Percentiles rank a stretch among this genome's conserved stretches.
Conservation (phyloP, 1,140 invertebrate species). For the Theocolax elegans region DNA sequence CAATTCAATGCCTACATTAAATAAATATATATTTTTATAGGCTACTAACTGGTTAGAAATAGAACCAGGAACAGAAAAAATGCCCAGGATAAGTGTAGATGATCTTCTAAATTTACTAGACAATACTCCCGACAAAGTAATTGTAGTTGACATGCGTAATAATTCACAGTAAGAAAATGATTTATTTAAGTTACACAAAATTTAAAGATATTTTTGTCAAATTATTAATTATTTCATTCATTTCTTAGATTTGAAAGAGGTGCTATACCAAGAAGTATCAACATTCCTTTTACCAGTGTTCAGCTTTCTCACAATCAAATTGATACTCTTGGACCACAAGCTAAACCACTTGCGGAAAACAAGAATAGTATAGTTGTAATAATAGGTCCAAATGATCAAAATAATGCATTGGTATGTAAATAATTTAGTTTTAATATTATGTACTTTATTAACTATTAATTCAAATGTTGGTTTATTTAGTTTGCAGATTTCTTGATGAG, state of each 20-base stretch:
- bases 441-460: background rate
- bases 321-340: conserved; percentile 73
- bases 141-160: conserved; percentile 82
- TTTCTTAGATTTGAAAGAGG: conserved; percentile 77
- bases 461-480: conserved; percentile 64
- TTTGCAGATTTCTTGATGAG: conserved; percentile 79
- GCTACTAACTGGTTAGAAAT: conserved; percentile 72
- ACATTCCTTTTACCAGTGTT: conserved; percentile 85
- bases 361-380: conserved; percentile 80
- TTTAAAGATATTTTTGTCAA: conserved; percentile 31
- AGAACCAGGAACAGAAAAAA: conserved; percentile 61
- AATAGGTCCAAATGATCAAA: conserved; percentile 80
- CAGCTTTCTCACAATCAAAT: conserved; percentile 74
- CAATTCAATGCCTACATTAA: conserved; percentile 17
- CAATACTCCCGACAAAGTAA: conserved; percentile 73
- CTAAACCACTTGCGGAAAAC: conserved; percentile 70
- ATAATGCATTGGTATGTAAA: conserved; percentile 76
- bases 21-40: conserved; percentile 62
- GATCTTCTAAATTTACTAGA: conserved; percentile 83
- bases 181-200: background rate
- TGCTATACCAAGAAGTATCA: conserved; percentile 82
- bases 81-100: conserved; percentile 84
- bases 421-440: background rate
- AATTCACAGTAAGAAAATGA: conserved; percentile 74
- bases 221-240: conserved; percentile 12